These are phyloP conservation scores for Oxyruncus cristatus DNA, from an alignment of 2,113 vertebrate species.

Conservation along the genomic window DNA sequence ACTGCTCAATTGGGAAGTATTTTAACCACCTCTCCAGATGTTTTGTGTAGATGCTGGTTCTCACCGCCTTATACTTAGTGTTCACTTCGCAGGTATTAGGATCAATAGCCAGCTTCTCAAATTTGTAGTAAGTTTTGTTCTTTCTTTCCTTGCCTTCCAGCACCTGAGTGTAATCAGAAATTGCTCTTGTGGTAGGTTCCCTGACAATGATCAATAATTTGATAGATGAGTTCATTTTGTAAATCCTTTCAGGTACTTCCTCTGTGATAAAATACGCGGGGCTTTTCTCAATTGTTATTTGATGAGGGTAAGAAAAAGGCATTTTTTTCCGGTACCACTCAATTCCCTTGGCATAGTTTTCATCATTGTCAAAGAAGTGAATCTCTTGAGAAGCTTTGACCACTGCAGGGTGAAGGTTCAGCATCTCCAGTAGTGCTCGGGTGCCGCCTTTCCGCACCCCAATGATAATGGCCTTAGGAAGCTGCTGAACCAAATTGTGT, in stretches of 20 bases:
- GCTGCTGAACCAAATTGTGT: constrained; percentile 89
- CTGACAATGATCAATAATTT: constrained; percentile 94
- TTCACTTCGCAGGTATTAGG: constrained; percentile 90
- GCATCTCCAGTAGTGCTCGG: constrained; percentile 93
- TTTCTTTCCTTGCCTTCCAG: constrained; percentile 94
- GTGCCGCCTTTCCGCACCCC: constrained; percentile 95
- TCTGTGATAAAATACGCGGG: constrained; percentile 95
- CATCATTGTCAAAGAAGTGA: constrained; percentile 96
- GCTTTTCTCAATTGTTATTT: constrained; percentile 98
- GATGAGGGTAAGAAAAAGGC: constrained; percentile 94
- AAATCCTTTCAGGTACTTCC: constrained; percentile 96
- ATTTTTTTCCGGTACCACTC: constrained; percentile 96
- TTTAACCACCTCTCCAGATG: constrained; percentile 95
- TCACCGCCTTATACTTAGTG: constrained; percentile 95
- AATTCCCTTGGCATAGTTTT: constrained; percentile 91
- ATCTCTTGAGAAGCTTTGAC: constrained; percentile 98
- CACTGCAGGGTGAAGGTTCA: constrained; percentile 93
- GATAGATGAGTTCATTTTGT: constrained; percentile 97
- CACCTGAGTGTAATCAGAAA: constrained; percentile 97
- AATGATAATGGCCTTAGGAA: constrained; percentile 94
- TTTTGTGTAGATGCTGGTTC: constrained; percentile 96
- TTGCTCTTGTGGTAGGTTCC: constrained; percentile 92
- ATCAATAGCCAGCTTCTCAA: constrained; percentile 93
- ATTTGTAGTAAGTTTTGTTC: constrained; percentile 96
- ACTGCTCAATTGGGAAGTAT: constrained; percentile 92